Conservation (phyloP, 2,797 vertebrate genomes). For the Etheostoma perlongum region DNA sequence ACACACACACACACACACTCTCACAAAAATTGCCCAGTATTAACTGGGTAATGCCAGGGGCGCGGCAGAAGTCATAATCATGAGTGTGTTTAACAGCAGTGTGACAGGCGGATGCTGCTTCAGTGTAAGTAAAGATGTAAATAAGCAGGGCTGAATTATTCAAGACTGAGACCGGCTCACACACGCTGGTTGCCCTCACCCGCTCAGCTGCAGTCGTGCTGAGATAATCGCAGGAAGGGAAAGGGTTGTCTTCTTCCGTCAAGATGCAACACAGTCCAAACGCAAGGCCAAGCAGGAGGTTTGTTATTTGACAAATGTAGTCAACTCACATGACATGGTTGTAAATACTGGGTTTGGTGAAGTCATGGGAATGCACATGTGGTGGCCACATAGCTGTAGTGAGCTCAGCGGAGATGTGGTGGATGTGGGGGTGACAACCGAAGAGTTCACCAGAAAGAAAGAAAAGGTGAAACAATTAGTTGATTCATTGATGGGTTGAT, state of each 20-base stretch:
- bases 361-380: slow-evolving; percentile 12
- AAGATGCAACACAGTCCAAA: slow-evolving; percentile 46
- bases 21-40: slow-evolving; percentile 50
- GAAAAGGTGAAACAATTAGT: neutral
- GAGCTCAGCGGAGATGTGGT: slow-evolving; percentile 8
- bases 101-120: slow-evolving; percentile 74
- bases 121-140: slow-evolving; percentile 78
- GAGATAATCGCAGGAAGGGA: slow-evolving; percentile 56
- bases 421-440: neutral
- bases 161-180: slow-evolving; percentile 52
- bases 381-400: slow-evolving; percentile 4
- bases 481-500: neutral
- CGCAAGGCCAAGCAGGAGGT: slow-evolving; percentile 5
- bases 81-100: slow-evolving; percentile 72
- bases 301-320: slow-evolving; percentile 13
- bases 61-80: slow-evolving; percentile 70
- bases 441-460: neutral
- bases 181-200: slow-evolving; percentile 45
- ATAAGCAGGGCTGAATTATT: slow-evolving; percentile 76
- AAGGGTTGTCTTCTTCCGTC: slow-evolving; percentile 31
- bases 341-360: slow-evolving; percentile 21
- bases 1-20: slow-evolving; percentile 2
- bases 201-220: slow-evolving; percentile 52
- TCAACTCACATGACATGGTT: slow-evolving; percentile 10
- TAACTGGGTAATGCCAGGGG: slow-evolving; percentile 66